Evolutionary conservation across 2,797 vertebrate genomes (phyloP).

Genomic region (Pelodytes ibericus): DNA sequence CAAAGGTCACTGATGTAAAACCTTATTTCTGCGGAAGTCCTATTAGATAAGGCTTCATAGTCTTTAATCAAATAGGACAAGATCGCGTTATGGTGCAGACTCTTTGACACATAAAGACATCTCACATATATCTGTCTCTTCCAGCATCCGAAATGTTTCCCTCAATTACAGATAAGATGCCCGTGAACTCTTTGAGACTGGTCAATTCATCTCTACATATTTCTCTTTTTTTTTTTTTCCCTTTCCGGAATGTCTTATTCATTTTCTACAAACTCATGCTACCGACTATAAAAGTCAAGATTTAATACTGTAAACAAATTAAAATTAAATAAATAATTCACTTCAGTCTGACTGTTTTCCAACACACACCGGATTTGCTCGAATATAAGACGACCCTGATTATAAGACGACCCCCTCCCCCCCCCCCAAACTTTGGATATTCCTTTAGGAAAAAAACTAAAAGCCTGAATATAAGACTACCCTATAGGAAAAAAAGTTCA

Average conservation of each 20-base stretch:
- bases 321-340: not conserved
- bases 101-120: not conserved
- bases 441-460: too few relatives aligned
- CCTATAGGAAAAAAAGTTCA: too few relatives aligned
- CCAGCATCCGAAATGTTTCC: not conserved
- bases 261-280: too few relatives aligned
- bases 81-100: conserved; percentile 1
- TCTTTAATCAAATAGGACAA: conserved; percentile 30
- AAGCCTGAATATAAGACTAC: too few relatives aligned
- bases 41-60: conserved; percentile 12
- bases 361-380: too few relatives aligned
- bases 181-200: not conserved
- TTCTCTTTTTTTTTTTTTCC: too few relatives aligned
- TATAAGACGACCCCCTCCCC: too few relatives aligned
- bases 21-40: conserved; percentile 6
- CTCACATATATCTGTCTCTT: conserved; percentile 2
- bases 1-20: conserved; percentile 24
- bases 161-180: conserved; percentile 11
- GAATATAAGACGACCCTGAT: too few relatives aligned
- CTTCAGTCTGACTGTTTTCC: too few relatives aligned
- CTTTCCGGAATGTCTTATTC: too few relatives aligned
- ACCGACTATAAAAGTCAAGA: too few relatives aligned
- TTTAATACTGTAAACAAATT: not conserved
- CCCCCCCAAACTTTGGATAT: too few relatives aligned
- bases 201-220: not conserved